Base-by-base conservation (phyloP, 2,797 vertebrate genomes). In the Pseudopleuronectes americanus region DNA sequence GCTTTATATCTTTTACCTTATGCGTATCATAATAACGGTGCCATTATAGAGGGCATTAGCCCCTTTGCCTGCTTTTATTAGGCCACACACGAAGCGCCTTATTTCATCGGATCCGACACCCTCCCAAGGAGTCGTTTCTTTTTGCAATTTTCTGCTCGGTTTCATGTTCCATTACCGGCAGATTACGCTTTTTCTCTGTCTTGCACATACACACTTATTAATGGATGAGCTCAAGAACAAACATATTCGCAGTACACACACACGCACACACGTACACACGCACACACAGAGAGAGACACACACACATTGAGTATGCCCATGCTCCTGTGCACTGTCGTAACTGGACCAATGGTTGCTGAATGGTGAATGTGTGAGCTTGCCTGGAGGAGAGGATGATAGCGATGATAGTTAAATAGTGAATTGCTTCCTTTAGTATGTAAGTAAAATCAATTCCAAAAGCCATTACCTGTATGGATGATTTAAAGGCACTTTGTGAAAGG, bases 111-210 rank as follows among this genome's bases (percentile, higher is more conserved):
- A 69, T 65, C 88, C 80, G 87, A 86, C 87, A 87, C 74, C 83
- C 83, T 84, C 84, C 80, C 82, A 58, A 71, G 74, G 86, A 91
- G 71, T 90, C 86, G 88, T 93, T 92, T 90, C 86, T 91, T 92
- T 89, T 90, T 87, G 87, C 86, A 92, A 92, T 92, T 93, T 93
- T 94, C 90, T 94, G 91, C 90, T 93, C 86, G 89, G 91, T 90
- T 93, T 92, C 90, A 90, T 90, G 89, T 91, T 89, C 90, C 90
- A 92, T 92, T 92, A 93, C 82, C 36, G 62, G 69, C 74, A 89
- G 90, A 89, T 92, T 89, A 91, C 81, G 84, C 84, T 77, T 87
- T 8, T 87, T 81, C 76, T 87, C 85, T 80, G 77, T 79, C 76
- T 77, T 82, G 68, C 83, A 71, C 78, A 81, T 74, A 83, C 75